phyloP scores from a whole-genome alignment of 2,888 invertebrate genomes.

The Entomobrya proxima region DNA sequence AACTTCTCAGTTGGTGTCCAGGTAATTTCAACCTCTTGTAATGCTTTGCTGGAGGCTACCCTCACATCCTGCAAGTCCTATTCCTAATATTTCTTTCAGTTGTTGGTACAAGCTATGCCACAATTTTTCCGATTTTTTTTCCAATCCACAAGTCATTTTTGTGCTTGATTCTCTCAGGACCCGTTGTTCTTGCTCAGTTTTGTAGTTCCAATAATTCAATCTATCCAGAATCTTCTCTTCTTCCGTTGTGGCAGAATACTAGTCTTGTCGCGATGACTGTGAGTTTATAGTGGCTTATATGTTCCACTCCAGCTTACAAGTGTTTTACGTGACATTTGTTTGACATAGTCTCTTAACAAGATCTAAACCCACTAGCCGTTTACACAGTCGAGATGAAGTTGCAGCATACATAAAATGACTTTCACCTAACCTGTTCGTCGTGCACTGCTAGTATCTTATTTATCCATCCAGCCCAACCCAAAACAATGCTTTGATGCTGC shows the following conservation, averaged over 20 bases:
- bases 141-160: background rate
- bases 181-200: too few species aligned
- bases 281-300: background rate
- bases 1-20: background rate
- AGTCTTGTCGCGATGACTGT: background rate
- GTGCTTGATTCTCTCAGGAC: too few species aligned
- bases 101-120: background rate
- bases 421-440: background rate
- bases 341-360: background rate
- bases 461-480: background rate
- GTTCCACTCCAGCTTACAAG: background rate
- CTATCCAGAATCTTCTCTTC: background rate
- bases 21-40: background rate
- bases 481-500: background rate
- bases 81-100: background rate
- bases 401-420: conserved; percentile 28
- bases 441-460: background rate
- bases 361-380: background rate
- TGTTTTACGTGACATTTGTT: conserved; percentile 21
- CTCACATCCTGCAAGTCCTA: background rate
- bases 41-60: conserved; percentile 27
- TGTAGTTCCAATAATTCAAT: too few species aligned
- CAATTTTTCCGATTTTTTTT: background rate
- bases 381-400: conserved; percentile 11
- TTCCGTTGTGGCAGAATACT: background rate